Evolutionary conservation across 2,888 invertebrate species (phyloP).

Genomic region (Heliconius ismenius): DNA sequence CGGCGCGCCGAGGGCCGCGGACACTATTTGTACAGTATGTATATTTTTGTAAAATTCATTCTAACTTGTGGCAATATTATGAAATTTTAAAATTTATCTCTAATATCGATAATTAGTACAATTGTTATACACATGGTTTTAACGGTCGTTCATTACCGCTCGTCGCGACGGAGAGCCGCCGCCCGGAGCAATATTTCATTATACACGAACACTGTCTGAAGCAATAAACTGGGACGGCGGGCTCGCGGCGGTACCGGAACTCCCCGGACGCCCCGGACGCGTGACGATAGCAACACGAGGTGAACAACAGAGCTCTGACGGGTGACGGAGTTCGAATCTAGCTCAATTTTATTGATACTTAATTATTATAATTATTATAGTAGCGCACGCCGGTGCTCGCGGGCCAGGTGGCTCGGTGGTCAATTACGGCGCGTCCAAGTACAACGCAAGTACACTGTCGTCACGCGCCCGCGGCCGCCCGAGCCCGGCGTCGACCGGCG

Average conservation of each 20-base stretch:
- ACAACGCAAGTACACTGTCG: constrained; percentile 47
- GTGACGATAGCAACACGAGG: constrained; percentile 42
- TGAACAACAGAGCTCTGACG: constrained; percentile 48
- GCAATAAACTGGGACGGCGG: constrained; percentile 52
- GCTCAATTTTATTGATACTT: constrained; percentile 79
- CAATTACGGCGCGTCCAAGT: no score
- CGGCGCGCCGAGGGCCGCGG: no score
- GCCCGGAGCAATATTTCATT: constrained; percentile 64
- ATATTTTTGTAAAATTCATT: constrained; percentile 81
- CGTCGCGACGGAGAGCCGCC: constrained; percentile 51
- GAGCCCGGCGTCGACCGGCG: constrained; percentile 60
- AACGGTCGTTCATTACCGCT: constrained; percentile 43
- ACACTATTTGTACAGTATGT: constrained; percentile 80
- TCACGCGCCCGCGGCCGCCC: constrained; percentile 60
- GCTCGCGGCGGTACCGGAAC: neutral
- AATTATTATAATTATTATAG: constrained; percentile 60
- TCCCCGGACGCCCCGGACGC: constrained; percentile 22
- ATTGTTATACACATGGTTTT: constrained; percentile 60
- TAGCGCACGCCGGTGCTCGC: constrained; percentile 52
- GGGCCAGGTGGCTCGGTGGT: constrained; percentile 48
- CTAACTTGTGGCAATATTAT: constrained; percentile 79
- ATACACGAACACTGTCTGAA: constrained; percentile 52
- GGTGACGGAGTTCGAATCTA: constrained; percentile 65
- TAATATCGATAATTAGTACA: constrained; percentile 74
- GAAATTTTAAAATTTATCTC: constrained; percentile 71